phyloP scores from a whole-genome alignment of 2,888 invertebrate species.

The Ichneumoninae sp. region DNA sequence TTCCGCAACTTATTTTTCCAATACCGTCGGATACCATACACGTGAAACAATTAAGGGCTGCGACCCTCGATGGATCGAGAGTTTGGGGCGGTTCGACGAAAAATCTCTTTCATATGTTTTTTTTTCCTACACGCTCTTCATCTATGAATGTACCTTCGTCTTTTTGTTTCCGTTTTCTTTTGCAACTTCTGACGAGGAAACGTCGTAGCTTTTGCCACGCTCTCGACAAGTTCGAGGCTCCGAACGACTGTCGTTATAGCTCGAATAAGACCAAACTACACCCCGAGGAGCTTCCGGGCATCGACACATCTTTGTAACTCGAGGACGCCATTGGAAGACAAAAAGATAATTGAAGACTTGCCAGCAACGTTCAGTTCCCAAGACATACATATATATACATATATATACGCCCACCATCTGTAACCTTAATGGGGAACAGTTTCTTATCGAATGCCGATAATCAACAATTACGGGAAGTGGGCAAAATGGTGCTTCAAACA shows the following conservation, averaged over 20 bases:
- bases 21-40: conserved; percentile 44
- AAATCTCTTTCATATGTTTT: conserved; percentile 41
- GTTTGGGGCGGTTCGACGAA: conserved; percentile 48
- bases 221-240: conserved; percentile 53
- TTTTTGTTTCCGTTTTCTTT: conserved; percentile 48
- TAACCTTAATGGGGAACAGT: conserved; percentile 22
- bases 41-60: conserved; percentile 61
- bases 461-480: conserved; percentile 28
- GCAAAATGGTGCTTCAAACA: background rate
- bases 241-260: conserved; percentile 47
- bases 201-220: conserved; percentile 48
- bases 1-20: conserved; percentile 43
- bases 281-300: conserved; percentile 29
- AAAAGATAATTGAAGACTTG: conserved; percentile 53
- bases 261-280: conserved; percentile 45
- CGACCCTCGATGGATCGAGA: conserved; percentile 45
- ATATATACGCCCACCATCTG: background rate
- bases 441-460: conserved; percentile 37
- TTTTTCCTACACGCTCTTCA: conserved; percentile 19
- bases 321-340: conserved; percentile 50
- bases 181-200: conserved; percentile 53
- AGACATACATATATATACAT: background rate
- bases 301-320: conserved; percentile 46
- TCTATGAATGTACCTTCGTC: conserved; percentile 15
- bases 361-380: background rate